Base-by-base conservation (phyloP, 2,113 vertebrate species). In the Cavia aperea region DNA sequence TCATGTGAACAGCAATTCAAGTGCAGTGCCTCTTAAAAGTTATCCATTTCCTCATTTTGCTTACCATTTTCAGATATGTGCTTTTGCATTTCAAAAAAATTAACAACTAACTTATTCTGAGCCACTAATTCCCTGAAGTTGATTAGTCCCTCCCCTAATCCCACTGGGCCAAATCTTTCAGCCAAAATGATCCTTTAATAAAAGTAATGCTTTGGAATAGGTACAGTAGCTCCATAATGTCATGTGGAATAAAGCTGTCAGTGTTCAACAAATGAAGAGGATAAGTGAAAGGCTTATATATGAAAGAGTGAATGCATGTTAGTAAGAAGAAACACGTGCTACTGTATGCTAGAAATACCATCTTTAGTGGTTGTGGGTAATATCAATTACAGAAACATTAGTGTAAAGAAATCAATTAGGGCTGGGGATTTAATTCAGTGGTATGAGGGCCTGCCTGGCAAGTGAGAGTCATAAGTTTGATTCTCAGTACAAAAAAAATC, bases 31-130 rank as follows among this genome's bases (percentile, higher is more conserved):
- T 83, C 54, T 88, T 93, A 91, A 93, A 91, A 82, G 43, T 81
- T 94, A 85, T 54, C 31, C 60, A 58, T 93, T 86, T 93, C 73
- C 68, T 92, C 91, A 86, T 78, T 82, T 90, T 72, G 9, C 33
- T 33, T 62, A 88, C 51, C 31, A 21, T 78, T 93, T 93, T 78
- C 51, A 93, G 43, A 82, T 82, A 72, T 29, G 19, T 65, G n/a
- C 3, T 58, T 77, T 92, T 56, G 26, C 62, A 58, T 93, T 93
- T 58, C 51, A 63, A 89, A 5, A 93, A 33, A 91, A 39, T 39
- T 39, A 39, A 39, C 39, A 39, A 39, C 39, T 39, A 39, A 39
- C 39, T 39, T 39, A 92, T 78, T 93, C 56, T 63, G n/a, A n/a
- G 39, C 63, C 31, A 39, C 21, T 46, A 65, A 0, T 77, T 91